Evolutionary conservation across 92 coral and sea anemone species (phyloP).

Genomic region (Zoanthus gigantus): DNA sequence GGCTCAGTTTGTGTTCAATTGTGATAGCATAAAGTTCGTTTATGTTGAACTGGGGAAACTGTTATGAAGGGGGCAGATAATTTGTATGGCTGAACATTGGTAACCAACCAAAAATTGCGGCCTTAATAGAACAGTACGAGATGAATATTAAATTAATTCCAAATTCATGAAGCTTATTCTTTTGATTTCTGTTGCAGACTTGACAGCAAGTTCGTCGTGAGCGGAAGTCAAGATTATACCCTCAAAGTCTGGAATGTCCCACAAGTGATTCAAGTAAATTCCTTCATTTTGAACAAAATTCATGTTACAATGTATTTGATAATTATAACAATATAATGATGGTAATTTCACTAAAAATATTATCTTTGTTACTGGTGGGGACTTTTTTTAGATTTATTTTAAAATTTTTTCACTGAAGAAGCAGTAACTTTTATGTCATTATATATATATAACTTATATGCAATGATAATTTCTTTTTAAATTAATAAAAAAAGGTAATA

Average conservation of each 20-base stretch:
- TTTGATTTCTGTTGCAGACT: conserved; percentile 44
- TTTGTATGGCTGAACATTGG: background rate
- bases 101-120: background rate
- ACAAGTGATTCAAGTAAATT: conserved; percentile 40
- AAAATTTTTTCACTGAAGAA: too few species aligned
- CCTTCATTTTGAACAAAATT: background rate
- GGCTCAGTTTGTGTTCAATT: too few species aligned
- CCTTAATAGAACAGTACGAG: background rate
- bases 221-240: conserved; percentile 93
- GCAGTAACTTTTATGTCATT: too few species aligned
- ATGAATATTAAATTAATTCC: background rate
- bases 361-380: too few species aligned
- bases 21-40: too few species aligned
- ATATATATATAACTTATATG: too few species aligned
- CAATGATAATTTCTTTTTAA: too few species aligned
- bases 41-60: too few species aligned
- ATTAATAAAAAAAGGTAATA: too few species aligned
- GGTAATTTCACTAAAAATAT: too few species aligned
- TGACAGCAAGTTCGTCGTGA: conserved; percentile 76
- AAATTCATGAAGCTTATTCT: background rate
- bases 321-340: background rate
- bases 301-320: background rate
- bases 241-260: conserved; percentile 89
- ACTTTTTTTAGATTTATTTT: too few species aligned
- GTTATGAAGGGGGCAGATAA: too few species aligned